Base-by-base conservation (phyloP, 37 sponge, comb jelly and placozoan genomes). In the Chondrosia reniformis region DNA sequence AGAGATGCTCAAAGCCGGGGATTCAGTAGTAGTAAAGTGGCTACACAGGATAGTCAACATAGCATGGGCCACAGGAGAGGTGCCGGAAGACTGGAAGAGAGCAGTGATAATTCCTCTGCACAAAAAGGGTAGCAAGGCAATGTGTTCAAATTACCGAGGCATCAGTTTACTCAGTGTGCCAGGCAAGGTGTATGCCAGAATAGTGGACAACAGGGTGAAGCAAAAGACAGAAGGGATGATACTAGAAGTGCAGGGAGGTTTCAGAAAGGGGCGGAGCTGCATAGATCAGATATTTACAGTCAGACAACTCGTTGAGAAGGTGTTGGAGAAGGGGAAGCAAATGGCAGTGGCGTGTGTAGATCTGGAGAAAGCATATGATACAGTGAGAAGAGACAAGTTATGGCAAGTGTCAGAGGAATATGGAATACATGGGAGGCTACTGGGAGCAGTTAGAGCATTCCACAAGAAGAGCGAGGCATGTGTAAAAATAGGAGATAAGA, bases 171-270 rank as follows among this genome's bases (percentile, higher is more conserved):
- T 77, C 19, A 61, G 63, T 57, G 39, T 77, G 22, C 63, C 63
- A 7, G 63, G 78, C 31, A 82, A 82, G 62, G 75, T 82, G 44
- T 74, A 76, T 61, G 21, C 7, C 10, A 27, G 58, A 33, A 59
- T 79, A 9, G 9, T 79, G n/a, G 69, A 42, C 34, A 24, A 4
- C 52, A 63, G 80, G 37, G n/a, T 79, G 3, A 24, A 10, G 52
- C 54, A 3, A 12, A 52, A 58, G 21, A n/a, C 43, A 4, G 69
- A 65, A 4, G 33, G 46, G 1, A 12, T 63, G 22, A 2, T 79
- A 22, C 40, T 46, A 5, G 80, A 79, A 34, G 42, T 28, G 4
- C 66, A 82, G 83, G 75, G 83, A 76, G 83, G 83, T 5, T 82
- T 82, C 12, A 33, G 66, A 10, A 62, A 28, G 31, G 75, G 75